phyloP scores from a whole-genome alignment of 2,888 invertebrate species.

The Gerris lacustris region DNA sequence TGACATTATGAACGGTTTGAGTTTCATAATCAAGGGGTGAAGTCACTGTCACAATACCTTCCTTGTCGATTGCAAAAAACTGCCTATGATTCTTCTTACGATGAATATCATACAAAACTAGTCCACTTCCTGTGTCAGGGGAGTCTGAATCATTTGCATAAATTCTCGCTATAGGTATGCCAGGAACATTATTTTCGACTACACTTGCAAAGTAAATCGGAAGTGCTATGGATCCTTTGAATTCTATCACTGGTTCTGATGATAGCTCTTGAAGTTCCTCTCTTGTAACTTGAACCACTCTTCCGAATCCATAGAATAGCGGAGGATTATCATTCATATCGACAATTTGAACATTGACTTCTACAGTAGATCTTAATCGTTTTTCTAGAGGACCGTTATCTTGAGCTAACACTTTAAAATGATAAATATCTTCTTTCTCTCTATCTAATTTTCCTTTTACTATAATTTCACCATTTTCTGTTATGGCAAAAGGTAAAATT shows the following conservation, averaged over 20 bases:
- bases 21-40: conserved; percentile 59
- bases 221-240: conserved; percentile 44
- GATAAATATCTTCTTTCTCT: conserved; percentile 56
- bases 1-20: conserved; percentile 54
- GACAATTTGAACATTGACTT: conserved; percentile 65
- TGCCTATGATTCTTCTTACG: conserved; percentile 47
- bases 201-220: conserved; percentile 66
- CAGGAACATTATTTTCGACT: conserved; percentile 60
- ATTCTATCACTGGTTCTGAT: conserved; percentile 41
- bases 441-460: conserved; percentile 66
- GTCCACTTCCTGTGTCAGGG: conserved; percentile 65
- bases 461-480: conserved; percentile 53
- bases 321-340: conserved; percentile 78
- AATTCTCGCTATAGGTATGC: conserved; percentile 59
- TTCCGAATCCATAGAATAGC: conserved; percentile 61
- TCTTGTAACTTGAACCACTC: conserved; percentile 23
- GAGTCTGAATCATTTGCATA: conserved; percentile 78
- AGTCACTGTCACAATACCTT: conserved; percentile 66
- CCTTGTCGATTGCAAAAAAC: conserved; percentile 69
- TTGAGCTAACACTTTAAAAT: conserved; percentile 56
- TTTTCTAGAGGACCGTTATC: conserved; percentile 53
- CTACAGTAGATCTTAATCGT: conserved; percentile 56
- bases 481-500: conserved; percentile 54
- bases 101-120: conserved; percentile 63
- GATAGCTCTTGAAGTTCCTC: conserved; percentile 12